Evolutionary conservation across 2,113 vertebrate species (phyloP).

Genomic region (Sapayoa aenigma): DNA sequence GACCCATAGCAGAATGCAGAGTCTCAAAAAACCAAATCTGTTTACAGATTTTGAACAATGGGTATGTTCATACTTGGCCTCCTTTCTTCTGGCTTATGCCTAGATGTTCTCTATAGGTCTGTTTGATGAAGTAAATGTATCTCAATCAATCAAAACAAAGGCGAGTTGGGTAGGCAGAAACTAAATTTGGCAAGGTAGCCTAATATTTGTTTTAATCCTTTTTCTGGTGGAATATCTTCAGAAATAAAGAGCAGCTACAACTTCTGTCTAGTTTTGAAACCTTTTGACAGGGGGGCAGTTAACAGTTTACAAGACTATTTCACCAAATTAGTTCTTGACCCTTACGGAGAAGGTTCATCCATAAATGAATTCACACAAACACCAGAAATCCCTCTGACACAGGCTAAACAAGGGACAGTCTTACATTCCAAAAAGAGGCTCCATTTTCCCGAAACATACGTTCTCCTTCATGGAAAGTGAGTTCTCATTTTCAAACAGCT

Average conservation of each 20-base stretch:
- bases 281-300: background rate
- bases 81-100: background rate
- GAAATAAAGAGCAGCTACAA: background rate
- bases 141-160: background rate
- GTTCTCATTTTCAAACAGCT: constrained; percentile 49
- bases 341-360: background rate
- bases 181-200: background rate
- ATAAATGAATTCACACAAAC: background rate
- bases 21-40: background rate
- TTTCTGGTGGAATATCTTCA: background rate
- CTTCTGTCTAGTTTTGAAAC: background rate
- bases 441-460: constrained; percentile 32
- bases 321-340: background rate
- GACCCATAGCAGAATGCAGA: background rate
- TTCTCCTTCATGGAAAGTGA: constrained; percentile 31
- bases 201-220: background rate
- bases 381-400: background rate
- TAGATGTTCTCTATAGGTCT: background rate
- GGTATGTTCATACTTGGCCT: background rate
- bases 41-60: too few relatives aligned
- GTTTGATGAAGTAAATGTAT: background rate
- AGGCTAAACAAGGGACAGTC: background rate
- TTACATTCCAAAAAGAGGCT: background rate
- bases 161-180: background rate
- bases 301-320: background rate